Base-by-base conservation (phyloP, 1,140 invertebrate genomes). In the Leptopilina clavipes region DNA sequence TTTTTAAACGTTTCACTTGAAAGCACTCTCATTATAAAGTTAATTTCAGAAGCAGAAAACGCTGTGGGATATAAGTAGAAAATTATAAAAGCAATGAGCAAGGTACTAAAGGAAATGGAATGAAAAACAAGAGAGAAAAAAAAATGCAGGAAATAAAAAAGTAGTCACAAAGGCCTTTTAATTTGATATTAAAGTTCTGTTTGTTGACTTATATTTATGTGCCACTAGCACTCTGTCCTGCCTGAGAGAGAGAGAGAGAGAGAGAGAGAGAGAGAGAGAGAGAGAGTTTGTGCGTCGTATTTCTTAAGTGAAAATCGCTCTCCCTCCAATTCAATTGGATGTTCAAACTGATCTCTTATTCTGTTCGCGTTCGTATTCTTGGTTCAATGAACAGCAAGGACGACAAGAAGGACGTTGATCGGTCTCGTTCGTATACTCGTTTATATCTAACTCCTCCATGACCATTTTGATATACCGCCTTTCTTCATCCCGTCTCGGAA, bases 171-270 rank as follows among this genome's bases (percentile, higher is more conserved):
- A 56, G 71, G 43, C 22, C 70, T 48, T 74, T 71, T 45, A n/a
- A 25, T 37, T 54, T 43, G 74, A 76, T 75, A 77, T 77, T 70
- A 70, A 76, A 56, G 59, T 71, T 73, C 80, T 25, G 74, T 79
- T 76, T 76, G 70, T 54, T 71, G 79, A 78, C 78, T 19, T 71
- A 73, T 85, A 82, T 84, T 85, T 84, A 82, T 80, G 70, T 84
- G 80, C 73, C 75, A 77, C 25, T 76, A 56, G 65, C 76, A 81
- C 79, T 79, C 59, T 17, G 40, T 22, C 43, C 48, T 70, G 40
- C 37, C 22, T 31, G n/a, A n/a, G n/a, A n/a, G n/a, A n/a, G n/a
- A n/a, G n/a, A n/a, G n/a, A n/a, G n/a, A n/a, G n/a, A n/a, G n/a
- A n/a, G n/a, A n/a, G n/a, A n/a, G n/a, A n/a, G n/a, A n/a, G n/a